A percentile compares a stretch with the other conserved stretches of the same genome.
These are phyloP conservation scores for Nasonia longicornis DNA, from an alignment of 1,140 invertebrate genomes.

Conservation along the genomic window DNA sequence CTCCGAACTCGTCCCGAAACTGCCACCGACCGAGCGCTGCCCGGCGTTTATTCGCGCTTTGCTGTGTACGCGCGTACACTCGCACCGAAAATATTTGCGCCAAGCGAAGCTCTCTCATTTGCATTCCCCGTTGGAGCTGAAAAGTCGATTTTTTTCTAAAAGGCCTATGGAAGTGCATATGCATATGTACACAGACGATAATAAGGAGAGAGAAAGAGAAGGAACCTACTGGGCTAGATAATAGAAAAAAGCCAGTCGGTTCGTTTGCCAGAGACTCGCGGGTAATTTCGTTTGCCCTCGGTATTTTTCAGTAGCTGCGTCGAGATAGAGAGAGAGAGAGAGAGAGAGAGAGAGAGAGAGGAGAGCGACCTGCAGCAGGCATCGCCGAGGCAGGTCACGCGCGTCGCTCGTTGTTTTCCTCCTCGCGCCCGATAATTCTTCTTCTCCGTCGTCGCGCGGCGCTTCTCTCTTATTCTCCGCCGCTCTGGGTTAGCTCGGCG, in stretches of 20 bases:
- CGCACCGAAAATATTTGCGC: constrained; percentile 33
- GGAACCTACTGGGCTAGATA: not conserved
- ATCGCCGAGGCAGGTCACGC: constrained; percentile 30
- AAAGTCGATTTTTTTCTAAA: not conserved
- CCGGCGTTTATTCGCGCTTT: not conserved
- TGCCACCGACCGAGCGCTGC: constrained; percentile 1
- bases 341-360: not conserved
- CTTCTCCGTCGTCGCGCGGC: not conserved
- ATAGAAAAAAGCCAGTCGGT: constrained; percentile 13
- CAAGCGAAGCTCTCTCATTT: not conserved
- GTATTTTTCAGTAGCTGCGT: constrained; percentile 33
- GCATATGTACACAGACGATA: not conserved
- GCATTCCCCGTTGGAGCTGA: not conserved
- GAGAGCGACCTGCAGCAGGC: not conserved
- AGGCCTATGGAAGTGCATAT: not conserved
- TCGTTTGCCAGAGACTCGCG: constrained; percentile 26
- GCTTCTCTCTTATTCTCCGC: not conserved
- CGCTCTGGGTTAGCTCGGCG: not conserved
- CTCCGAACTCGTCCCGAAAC: constrained; percentile 17
- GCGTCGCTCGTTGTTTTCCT: constrained; percentile 2
- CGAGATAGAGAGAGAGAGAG: not conserved
- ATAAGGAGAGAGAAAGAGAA: not conserved
- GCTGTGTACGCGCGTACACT: not conserved
- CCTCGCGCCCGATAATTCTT: constrained; percentile 15
- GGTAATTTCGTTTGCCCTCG: constrained; percentile 29